Percentiles rank a stretch among this genome's conserved stretches.
These are phyloP conservation scores for Drosophila mimica DNA, from an alignment of 2,888 invertebrate species.

Conservation along the genomic window DNA sequence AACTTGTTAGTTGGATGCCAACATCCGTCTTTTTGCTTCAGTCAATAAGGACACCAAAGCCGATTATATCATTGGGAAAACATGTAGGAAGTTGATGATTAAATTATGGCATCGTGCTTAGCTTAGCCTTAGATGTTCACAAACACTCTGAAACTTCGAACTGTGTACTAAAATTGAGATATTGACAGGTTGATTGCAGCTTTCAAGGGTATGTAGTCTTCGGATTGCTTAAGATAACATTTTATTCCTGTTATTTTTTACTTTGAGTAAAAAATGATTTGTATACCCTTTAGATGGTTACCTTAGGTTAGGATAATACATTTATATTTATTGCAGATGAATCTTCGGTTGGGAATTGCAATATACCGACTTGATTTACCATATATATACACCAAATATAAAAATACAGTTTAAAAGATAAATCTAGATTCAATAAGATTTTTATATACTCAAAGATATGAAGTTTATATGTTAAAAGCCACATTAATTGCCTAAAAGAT, in stretches of 20 bases:
- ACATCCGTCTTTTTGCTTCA: neutral
- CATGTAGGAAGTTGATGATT: neutral
- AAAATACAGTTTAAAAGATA: neutral
- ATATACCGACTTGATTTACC: neutral
- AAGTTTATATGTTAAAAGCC: neutral
- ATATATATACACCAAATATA: neutral
- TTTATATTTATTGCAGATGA: neutral
- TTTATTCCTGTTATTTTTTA: neutral
- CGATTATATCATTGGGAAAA: neutral
- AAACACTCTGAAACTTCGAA: neutral
- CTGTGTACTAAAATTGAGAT: neutral
- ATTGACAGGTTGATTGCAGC: neutral
- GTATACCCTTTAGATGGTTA: neutral
- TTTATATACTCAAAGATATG: neutral
- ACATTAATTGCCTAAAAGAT: neutral
- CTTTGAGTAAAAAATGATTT: neutral
- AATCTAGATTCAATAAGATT: neutral
- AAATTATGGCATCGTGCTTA: neutral
- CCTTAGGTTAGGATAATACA: neutral
- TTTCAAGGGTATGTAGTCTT: too few relatives aligned
- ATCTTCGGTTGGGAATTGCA: neutral
- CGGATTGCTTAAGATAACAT: neutral
- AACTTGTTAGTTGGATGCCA: neutral
- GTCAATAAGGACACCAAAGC: neutral
- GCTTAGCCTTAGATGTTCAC: neutral